These are phyloP conservation scores for Cepaea nemoralis DNA, from an alignment of 1,140 invertebrate genomes.

Conservation along the genomic window DNA sequence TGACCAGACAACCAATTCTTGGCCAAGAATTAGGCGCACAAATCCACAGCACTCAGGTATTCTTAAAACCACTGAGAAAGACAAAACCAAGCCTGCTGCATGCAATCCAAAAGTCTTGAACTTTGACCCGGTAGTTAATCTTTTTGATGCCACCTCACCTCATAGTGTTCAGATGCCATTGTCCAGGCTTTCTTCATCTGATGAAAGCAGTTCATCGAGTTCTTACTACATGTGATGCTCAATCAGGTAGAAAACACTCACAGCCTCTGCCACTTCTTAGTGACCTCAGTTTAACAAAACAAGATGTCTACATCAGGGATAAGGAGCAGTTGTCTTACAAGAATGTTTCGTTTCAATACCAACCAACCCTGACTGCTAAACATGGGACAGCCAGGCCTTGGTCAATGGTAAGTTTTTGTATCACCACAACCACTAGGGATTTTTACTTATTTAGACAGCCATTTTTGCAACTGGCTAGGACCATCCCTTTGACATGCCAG, in stretches of 20 bases:
- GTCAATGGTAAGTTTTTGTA: slow-evolving; percentile 6
- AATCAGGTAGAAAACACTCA: background rate
- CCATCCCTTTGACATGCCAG: no score
- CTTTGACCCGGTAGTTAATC: slow-evolving; percentile 62
- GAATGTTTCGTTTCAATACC: background rate
- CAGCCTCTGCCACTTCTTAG: background rate
- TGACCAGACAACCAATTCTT: slow-evolving; percentile 53
- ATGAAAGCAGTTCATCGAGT: slow-evolving; percentile 38
- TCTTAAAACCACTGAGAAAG: slow-evolving; percentile 53
- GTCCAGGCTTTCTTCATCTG: slow-evolving; percentile 52
- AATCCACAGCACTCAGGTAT: slow-evolving; percentile 53
- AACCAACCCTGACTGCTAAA: background rate
- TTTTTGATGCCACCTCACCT: slow-evolving; percentile 54
- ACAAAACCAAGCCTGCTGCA: slow-evolving; percentile 48
- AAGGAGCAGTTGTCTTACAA: background rate
- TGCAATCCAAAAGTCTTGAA: slow-evolving; percentile 62
- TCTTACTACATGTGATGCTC: background rate
- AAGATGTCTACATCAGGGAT: background rate
- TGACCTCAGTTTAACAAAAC: background rate
- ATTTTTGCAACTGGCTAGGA: no score
- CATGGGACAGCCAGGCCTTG: background rate
- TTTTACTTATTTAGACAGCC: no score
- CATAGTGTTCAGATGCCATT: slow-evolving; percentile 55
- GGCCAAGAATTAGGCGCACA: slow-evolving; percentile 56
- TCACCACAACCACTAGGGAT: no score